Evolutionary conservation across 1,140 invertebrate species (phyloP), one percentile per base, ranked within the genome.

Genomic region (Tetragonula clypearis): DNA sequence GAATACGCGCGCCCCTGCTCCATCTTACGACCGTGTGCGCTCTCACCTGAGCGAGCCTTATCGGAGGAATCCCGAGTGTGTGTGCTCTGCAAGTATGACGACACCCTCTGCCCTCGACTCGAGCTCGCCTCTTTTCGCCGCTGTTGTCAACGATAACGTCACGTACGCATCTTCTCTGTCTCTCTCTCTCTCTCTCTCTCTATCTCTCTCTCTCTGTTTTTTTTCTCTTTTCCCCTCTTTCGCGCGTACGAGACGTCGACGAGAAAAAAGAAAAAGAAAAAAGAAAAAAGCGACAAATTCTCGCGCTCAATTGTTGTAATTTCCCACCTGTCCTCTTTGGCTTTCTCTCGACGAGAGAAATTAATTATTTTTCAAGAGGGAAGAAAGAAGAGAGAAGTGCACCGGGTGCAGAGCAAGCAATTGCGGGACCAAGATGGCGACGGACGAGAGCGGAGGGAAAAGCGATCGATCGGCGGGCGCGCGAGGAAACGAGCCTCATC

Each of bases 61-160:
- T 93, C 92, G 92, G 74, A 81, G 86, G 88, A 89, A 93, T 90
- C 87, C 90, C 84, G 21, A 21, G 81, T 41, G 35, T 92, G 90
- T 93, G 85, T 94, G 88, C 90, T 91, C 53, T 92, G 93, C 91
- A 92, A 92, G 92, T 87, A 93, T 94, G 93, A 92, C 92, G 85
- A 92, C 91, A 92, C 88, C 90, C 88, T 88, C 82, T 83, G 62
- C 68, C 81, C 81, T 79, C 72, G 41, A 79, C 30, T 41, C 76
- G 71, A 71, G 60, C 68, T 85, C 58, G 56, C 4, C 62, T 88
- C 77, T 72, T 60, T 85, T 84, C 53, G 35, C 66, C 84, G 78
- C 80, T 35, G 74, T 84, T 75, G 84, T 71, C 41, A 26, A 68
- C 79, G 92, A 93, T 93, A 93, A 93, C 68, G 65, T 72, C n/a